Conservation (phyloP, 2,888 invertebrate genomes). For the Papilio gigon region DNA sequence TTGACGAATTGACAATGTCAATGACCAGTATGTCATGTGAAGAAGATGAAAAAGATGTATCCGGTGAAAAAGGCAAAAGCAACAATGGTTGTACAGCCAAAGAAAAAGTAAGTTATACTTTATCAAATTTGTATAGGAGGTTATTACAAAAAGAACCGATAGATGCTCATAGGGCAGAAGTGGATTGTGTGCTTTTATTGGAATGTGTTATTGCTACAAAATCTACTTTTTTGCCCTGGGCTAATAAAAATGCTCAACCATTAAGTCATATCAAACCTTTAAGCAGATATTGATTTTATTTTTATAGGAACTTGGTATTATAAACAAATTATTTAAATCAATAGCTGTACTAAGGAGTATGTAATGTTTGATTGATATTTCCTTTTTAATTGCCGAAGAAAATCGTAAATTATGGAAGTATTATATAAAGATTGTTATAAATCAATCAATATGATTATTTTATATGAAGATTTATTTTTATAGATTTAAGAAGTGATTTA, state of each 20-base stretch:
- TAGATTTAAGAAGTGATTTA: neutral
- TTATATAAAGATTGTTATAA: neutral
- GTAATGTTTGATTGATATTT: neutral
- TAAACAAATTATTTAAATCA: too few species aligned
- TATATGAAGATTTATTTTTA: neutral
- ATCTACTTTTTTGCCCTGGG: conserved; percentile 82
- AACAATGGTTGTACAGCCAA: conserved; percentile 40
- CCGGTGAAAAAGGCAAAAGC: conserved; percentile 34
- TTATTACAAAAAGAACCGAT: conserved; percentile 72
- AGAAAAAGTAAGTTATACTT: conserved; percentile 65
- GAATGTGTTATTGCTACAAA: conserved; percentile 83
- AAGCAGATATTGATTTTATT: conserved; percentile 31
- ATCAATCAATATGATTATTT: neutral
- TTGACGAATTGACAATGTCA: conserved; percentile 59
- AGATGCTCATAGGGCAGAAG: conserved; percentile 85
- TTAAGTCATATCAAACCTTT: conserved; percentile 59
- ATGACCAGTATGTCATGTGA: conserved; percentile 54
- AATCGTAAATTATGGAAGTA: neutral
- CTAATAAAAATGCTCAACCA: conserved; percentile 58
- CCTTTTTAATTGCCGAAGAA: neutral
- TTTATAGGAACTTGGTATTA: too few species aligned
- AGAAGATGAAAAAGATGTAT: conserved; percentile 34
- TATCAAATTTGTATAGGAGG: conserved; percentile 80
- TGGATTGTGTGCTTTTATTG: conserved; percentile 85
- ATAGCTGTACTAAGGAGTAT: neutral